phyloP scores from a whole-genome alignment of 2,113 vertebrate genomes.

The Rhabdomys dilectus region DNA sequence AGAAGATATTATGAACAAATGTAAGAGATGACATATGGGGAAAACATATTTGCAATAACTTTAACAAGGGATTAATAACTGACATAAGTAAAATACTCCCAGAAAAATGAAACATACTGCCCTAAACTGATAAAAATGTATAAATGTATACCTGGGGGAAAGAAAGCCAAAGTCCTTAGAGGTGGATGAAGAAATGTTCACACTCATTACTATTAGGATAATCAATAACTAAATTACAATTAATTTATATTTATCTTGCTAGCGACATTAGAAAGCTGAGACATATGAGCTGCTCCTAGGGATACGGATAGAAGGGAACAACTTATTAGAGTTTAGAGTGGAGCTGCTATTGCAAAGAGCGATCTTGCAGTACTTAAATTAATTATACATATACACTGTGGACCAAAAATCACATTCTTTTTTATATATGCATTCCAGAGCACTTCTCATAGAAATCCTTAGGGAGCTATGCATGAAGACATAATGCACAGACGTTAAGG shows the following conservation, averaged over 20 bases:
- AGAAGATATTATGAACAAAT: background rate
- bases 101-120: background rate
- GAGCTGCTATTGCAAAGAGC: slow-evolving; percentile 45
- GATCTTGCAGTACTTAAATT: slow-evolving; percentile 48
- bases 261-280: background rate
- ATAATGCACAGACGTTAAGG: slow-evolving; percentile 20
- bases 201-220: slow-evolving; percentile 47
- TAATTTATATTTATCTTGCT: slow-evolving; percentile 33
- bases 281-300: background rate
- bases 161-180: slow-evolving; percentile 39
- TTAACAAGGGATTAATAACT: slow-evolving; percentile 37
- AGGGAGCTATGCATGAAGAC: slow-evolving; percentile 8
- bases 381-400: slow-evolving; percentile 48
- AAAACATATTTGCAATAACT: slow-evolving; percentile 24
- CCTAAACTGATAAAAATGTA: slow-evolving; percentile 44
- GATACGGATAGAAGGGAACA: background rate
- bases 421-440: slow-evolving; percentile 38
- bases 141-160: background rate
- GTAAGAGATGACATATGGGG: slow-evolving; percentile 31
- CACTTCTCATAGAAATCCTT: slow-evolving; percentile 22
- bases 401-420: slow-evolving; percentile 15
- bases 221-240: slow-evolving; percentile 45
- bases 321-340: slow-evolving; percentile 25
- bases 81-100: background rate
- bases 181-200: slow-evolving; percentile 10